These are phyloP conservation scores for Ptilonorhynchus violaceus DNA, from an alignment of 2,113 vertebrate species.

Conservation along the genomic window DNA sequence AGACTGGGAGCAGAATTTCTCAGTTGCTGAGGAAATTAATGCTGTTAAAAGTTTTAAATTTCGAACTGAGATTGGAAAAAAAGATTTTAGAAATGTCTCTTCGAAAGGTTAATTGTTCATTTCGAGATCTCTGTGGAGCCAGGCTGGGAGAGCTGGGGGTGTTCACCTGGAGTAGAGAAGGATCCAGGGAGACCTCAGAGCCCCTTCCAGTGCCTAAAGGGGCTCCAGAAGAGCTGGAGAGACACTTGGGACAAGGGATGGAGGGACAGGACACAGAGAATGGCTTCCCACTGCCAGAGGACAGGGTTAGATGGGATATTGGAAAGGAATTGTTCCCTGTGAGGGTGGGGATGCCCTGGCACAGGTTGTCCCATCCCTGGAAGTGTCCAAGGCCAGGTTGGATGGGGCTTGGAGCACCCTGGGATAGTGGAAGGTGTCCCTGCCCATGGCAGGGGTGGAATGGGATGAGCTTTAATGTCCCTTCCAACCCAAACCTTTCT, in stretches of 20 bases:
- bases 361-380: background rate
- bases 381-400: background rate
- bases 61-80: background rate
- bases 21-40: background rate
- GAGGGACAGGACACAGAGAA: background rate
- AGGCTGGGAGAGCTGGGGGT: background rate
- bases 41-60: background rate
- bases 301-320: background rate
- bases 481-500: background rate
- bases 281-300: background rate
- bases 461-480: background rate
- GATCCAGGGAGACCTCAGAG: background rate
- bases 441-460: background rate
- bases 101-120: background rate
- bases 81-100: background rate
- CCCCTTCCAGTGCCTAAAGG: background rate
- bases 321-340: accelerated
- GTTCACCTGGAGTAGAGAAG: background rate
- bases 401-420: background rate
- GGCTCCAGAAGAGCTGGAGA: background rate
- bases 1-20: background rate
- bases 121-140: background rate
- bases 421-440: background rate
- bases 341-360: accelerated
- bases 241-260: background rate